Evolutionary conservation across 2,113 vertebrate genomes (phyloP).

Genomic region (Cyanoramphus novaezelandiae): DNA sequence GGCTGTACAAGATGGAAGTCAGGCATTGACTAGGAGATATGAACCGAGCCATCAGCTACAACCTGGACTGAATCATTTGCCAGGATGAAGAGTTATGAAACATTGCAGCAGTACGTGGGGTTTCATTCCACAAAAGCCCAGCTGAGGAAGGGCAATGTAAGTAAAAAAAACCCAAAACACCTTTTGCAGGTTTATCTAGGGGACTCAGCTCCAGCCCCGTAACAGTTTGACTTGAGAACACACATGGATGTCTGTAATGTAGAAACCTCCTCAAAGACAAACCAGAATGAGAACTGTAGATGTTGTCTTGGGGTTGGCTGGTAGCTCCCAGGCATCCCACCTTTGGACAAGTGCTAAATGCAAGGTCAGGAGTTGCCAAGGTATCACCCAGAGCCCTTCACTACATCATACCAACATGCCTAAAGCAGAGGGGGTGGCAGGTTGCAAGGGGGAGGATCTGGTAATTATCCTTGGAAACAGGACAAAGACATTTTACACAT

Average conservation of each 20-base stretch:
- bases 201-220: neutral
- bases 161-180: neutral
- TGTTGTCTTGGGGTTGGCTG: neutral
- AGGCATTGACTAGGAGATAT: neutral
- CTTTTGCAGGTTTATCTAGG: neutral
- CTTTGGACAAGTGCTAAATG: neutral
- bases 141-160: neutral
- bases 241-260: neutral
- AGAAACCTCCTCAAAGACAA: neutral
- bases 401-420: fast-evolving
- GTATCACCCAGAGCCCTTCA: neutral
- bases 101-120: neutral
- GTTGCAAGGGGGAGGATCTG: neutral
- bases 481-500: neutral
- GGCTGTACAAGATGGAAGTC: neutral
- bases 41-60: neutral
- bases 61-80: neutral
- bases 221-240: neutral
- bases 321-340: neutral
- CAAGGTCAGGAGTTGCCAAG: neutral
- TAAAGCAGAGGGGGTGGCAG: neutral
- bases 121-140: neutral
- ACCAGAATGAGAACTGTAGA: neutral
- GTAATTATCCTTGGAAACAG: neutral
- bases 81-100: neutral